Conservation (phyloP, 2,113 vertebrate genomes). For the Riparia riparia region DNA sequence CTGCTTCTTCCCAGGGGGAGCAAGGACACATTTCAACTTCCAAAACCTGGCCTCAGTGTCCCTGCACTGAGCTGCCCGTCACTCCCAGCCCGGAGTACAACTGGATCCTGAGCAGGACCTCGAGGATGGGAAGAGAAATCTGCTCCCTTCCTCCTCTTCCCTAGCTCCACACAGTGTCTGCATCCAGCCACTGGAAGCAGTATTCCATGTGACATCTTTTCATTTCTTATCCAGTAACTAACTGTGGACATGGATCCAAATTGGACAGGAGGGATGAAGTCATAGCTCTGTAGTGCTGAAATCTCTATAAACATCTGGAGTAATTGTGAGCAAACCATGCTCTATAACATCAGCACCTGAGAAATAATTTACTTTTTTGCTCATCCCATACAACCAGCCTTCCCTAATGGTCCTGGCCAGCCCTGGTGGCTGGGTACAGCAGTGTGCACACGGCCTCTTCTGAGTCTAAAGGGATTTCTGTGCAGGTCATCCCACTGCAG, state of each 20-base stretch:
- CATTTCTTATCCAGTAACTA: neutral
- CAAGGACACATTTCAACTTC: rapidly evolving
- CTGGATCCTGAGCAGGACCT: neutral
- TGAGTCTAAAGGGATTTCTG: rapidly evolving
- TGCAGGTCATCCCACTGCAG: neutral
- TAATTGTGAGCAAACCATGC: neutral
- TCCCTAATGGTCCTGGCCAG: neutral
- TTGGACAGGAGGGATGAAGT: neutral
- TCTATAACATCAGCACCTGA: neutral
- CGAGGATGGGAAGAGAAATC: neutral
- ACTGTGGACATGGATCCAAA: neutral
- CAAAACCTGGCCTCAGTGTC: neutral
- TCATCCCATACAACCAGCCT: neutral
- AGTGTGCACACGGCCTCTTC: neutral
- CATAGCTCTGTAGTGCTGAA: neutral
- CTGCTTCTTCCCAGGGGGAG: neutral
- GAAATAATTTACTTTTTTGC: neutral
- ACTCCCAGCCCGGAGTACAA: neutral
- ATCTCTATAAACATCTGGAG: neutral
- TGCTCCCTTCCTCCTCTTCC: neutral
- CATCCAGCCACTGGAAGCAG: neutral
- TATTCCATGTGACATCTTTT: neutral
- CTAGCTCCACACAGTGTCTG: neutral
- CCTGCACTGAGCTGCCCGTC: neutral
- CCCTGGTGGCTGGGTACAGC: neutral